phyloP scores from a whole-genome alignment of 2,113 vertebrate genomes.

The Eclectus roratus region DNA sequence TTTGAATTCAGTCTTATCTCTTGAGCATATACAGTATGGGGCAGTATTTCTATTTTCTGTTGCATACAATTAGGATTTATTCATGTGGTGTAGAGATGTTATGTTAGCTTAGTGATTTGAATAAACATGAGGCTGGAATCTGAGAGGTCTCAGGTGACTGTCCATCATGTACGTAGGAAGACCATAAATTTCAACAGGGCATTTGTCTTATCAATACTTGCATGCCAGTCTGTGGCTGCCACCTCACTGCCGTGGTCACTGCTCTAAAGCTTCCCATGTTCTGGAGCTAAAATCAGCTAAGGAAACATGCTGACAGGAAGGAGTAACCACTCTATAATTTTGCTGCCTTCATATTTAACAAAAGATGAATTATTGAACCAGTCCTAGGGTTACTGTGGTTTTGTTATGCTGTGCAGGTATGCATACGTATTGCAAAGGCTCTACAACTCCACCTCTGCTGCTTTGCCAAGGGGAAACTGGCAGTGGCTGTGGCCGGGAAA shows the following conservation, averaged over 20 bases:
- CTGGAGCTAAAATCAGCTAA: neutral
- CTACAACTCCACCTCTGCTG: neutral
- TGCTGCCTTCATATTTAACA: neutral
- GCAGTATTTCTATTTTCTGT: slow-evolving; percentile 2
- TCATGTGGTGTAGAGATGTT: neutral
- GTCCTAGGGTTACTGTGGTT: neutral
- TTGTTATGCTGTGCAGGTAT: neutral
- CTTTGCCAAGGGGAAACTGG: neutral
- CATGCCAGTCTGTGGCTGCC: neutral
- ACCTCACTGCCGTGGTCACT: neutral
- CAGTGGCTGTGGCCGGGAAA: neutral
- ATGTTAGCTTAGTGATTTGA: slow-evolving; percentile 2
- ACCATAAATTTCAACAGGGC: neutral
- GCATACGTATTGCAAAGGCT: neutral
- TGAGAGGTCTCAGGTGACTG: neutral
- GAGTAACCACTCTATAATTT: neutral
- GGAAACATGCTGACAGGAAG: neutral
- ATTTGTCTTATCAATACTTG: neutral
- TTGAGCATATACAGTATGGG: slow-evolving; percentile 14
- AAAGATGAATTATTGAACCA: neutral
- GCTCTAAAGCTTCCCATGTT: neutral
- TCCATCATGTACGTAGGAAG: neutral
- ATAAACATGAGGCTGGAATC: neutral
- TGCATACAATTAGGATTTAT: slow-evolving; percentile 5
- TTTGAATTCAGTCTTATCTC: slow-evolving; percentile 31